Evolutionary conservation across 2,113 vertebrate species (phyloP), one percentile per base, ranked within the genome.

Genomic region (Paradoxurus hermaphroditus): DNA sequence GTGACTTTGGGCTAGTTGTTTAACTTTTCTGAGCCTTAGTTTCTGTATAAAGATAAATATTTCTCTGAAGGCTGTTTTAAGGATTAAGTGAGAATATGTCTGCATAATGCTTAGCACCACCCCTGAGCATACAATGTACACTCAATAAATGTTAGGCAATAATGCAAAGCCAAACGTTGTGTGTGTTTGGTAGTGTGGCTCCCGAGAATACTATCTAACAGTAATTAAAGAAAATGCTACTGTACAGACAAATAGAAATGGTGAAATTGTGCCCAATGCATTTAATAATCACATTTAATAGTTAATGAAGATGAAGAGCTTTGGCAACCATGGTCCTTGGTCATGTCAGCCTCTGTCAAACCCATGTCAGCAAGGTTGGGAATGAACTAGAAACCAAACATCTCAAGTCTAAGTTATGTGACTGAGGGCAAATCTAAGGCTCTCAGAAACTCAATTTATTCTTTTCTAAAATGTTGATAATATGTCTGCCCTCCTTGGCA

Each of bases 151-250:
- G 18, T 90, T 90, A 70, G 70, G 41, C 44, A 83, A 2, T 73
- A 81, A 72, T 59, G 65, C 83, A 62, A 85, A 95, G 12, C 9
- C 59, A 36, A 87, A 21, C 67, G 86, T 34, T 59, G 31, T 72
- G 15, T 77, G 10, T 78, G 73, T 90, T 87, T 15, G 39, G 44
- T 91, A 56, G 63, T 15, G 18, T 86, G 46, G n/a, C 9, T 84
- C 46, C 79, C 93, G n/a, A 92, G 16, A 86, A 93, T 15, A 90
- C 39, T 21, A 23, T 65, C 15, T 49, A 83, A 88, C 3, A 79
- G 25, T 46, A 93, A 14, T 84, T 91, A 90, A 96, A 96, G 56
- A 87, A 91, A 93, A 95, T 96, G 44, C 65, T 73, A 62, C 83
- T 62, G 27, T 27, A 77, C 27, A 39, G 27, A 94, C 34, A 79